Conservation (phyloP, 1,140 invertebrate species). For the Spodoptera litura region DNA sequence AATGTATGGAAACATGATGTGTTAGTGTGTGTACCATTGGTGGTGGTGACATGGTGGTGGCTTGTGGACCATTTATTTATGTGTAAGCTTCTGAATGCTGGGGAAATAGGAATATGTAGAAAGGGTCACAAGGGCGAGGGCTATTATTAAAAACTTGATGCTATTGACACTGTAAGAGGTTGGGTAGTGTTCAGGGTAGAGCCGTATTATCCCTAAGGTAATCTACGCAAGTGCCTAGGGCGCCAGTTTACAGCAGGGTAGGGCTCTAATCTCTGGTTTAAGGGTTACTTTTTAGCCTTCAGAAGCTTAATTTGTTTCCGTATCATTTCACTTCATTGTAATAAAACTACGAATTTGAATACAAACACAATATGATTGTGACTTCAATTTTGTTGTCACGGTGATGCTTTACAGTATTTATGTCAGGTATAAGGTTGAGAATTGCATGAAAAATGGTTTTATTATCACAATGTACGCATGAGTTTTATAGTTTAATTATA, state of each 20-base stretch:
- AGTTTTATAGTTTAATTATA: not conserved
- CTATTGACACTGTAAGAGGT: too few species aligned
- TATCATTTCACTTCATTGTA: not conserved
- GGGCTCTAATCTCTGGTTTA: too few species aligned
- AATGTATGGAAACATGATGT: constrained; percentile 56
- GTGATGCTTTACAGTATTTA: not conserved
- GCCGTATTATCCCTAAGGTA: too few species aligned
- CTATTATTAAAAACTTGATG: too few species aligned
- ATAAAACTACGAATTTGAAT: not conserved
- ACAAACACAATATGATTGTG: not conserved
- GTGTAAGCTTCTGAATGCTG: constrained; percentile 20
- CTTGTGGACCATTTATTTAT: constrained; percentile 5
- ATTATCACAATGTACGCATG: constrained; percentile 22
- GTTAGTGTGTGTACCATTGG: constrained; percentile 59
- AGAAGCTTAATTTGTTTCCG: constrained; percentile 9
- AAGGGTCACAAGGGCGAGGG: too few species aligned
- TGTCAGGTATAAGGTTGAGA: not conserved
- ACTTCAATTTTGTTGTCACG: not conserved
- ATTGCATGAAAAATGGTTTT: not conserved
- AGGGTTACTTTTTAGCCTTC: not conserved
- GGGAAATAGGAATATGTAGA: too few species aligned
- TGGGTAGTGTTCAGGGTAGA: too few species aligned
- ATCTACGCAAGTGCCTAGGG: too few species aligned
- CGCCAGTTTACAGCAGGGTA: too few species aligned
- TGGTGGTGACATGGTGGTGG: constrained; percentile 49